These are phyloP conservation scores for Microctonus brassicae DNA, from an alignment of 2,888 invertebrate genomes.

Conservation along the genomic window DNA sequence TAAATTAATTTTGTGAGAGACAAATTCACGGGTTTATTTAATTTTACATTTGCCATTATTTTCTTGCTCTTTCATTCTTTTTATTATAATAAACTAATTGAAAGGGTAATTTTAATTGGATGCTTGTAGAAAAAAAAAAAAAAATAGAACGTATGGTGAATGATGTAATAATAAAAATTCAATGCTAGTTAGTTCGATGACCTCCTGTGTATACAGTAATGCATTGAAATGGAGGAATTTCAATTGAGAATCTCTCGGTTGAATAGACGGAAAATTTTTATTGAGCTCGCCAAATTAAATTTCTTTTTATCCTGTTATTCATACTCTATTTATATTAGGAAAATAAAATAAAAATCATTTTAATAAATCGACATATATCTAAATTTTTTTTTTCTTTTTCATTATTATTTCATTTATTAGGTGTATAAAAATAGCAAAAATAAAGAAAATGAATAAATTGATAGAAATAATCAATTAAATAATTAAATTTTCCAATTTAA, in stretches of 20 bases:
- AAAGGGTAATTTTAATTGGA: too few relatives aligned
- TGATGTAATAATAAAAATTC: conserved; percentile 6
- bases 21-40: neutral
- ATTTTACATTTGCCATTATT: neutral
- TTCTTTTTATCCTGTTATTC: neutral
- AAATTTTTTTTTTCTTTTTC: neutral
- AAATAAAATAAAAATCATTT: neutral
- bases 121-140: too few relatives aligned
- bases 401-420: too few relatives aligned
- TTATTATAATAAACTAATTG: neutral
- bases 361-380: neutral
- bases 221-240: conserved; percentile 3
- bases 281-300: conserved; percentile 15
- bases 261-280: conserved; percentile 8
- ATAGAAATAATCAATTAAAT: too few relatives aligned
- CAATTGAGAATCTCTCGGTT: conserved; percentile 2
- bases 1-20: neutral
- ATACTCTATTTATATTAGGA: neutral
- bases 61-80: neutral
- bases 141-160: too few relatives aligned
- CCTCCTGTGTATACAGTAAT: neutral
- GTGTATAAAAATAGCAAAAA: too few relatives aligned
- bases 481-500: too few relatives aligned
- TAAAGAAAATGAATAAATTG: too few relatives aligned
- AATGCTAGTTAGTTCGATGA: conserved; percentile 8